Base-by-base conservation (phyloP, 2,113 vertebrate species). In the Rhipidura dahli region DNA sequence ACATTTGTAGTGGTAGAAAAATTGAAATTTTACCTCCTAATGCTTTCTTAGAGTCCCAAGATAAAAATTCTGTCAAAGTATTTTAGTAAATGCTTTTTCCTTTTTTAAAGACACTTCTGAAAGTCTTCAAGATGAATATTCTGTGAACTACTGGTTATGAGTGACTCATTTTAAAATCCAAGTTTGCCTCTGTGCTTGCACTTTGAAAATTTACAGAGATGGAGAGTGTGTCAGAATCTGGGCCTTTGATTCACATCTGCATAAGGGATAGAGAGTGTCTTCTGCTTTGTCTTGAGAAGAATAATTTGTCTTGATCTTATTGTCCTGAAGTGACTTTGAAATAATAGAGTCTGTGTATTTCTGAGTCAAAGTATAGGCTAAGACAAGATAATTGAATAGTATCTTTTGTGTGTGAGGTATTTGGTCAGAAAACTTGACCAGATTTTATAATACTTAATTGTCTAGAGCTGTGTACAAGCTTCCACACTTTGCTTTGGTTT, bases 81-180 rank as follows among this genome's bases (percentile, higher is more conserved):
- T 83, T 92, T 90, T 59, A 66, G 39, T 77, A 91, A 92, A 61
- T 64, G 28, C 23, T 77, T 63, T 50, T 44, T 40, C 14, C 42
- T 61, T 68, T 63, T 82, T 79, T n/a, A 9, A 70, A 95, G 60
- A 65, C 83, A 28, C 8, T 87, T 86, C 23, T 87, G 45, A 92
- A 92, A 93, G 59, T 7, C 63, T 93, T 86, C 60, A 73, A 70
- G 89, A 77, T 95, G 66, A 95, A 92, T 95, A 81, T 57, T 66
- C 54, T 78, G 68, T 10, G 12, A 93, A 65, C 47, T 88, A 31
- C 61, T 83, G 60, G 28, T 31, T 88, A 13, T 60, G 76, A 71
- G 49, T 83, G 76, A 89, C 49, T 92, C 64, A 73, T 33, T 90
- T 68, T 85, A 87, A 92, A 92, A 90, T 31, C 68, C 8, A 33